Base-by-base conservation (phyloP, 2,113 vertebrate genomes). In the human (Homo sapiens) region DNA sequence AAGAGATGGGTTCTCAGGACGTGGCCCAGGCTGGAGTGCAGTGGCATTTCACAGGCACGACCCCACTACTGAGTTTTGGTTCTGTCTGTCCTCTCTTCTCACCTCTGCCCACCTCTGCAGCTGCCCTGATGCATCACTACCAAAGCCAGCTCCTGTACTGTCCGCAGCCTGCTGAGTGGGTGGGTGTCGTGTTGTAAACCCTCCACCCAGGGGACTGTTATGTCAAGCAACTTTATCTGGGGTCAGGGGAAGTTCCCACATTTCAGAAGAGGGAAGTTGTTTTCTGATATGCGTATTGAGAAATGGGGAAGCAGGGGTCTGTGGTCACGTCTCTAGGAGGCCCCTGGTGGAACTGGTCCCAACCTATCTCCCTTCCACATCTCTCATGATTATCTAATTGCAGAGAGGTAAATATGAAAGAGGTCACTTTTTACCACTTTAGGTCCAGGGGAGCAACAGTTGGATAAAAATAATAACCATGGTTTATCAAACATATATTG, bases 231-330 rank as follows among this genome's bases (percentile, higher is more conserved):
- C 55, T 89, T 85, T 89, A n/a, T 70, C 27, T 95, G 50, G 35
- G 88, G 64, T 48, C 55, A 78, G 84, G 75, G 88, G 84, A 94
- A 95, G 70, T 78, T 95, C 23, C 2, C 45, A 1, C 8, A 40
- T 57, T 38, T 95, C 50, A 83, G 73, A 90, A 89, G 90, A 88
- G 68, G 95, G 92, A 96, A 89, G 2, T 86, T 64, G 38, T 96
- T 75, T 52, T 45, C 13, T 7, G 55, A 32, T 12, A 20, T 0
- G 3, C 59, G 23, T 75, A 43, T 55, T 82, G 59, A 92, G 57
- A 96, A 95, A 94, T 90, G 88, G 35, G 64, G 95, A 93, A 95
- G 64, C 55, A 61, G 50, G 1, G 17, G 13, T 17, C 40, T 86
- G 93, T 27, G 72, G 88, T 85, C 22, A 52, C 16, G 1, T 35